A percentile compares a stretch with the other conserved stretches of the same genome.
Conservation (phyloP, 2,888 invertebrate species). For the Aradus depressus region DNA sequence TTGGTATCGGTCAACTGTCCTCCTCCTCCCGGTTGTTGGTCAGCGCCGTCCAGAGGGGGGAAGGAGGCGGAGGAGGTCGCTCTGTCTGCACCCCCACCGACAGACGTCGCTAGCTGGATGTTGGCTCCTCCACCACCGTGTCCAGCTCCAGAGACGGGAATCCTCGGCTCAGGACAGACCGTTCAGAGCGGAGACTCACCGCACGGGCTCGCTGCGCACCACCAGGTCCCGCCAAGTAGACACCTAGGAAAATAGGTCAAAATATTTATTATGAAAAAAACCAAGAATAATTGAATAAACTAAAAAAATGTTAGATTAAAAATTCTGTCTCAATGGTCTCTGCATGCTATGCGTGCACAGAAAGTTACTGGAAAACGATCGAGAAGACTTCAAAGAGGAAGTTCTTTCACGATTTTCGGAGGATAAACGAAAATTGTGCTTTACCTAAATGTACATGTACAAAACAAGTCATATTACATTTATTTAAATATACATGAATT, state of each 20-base stretch:
- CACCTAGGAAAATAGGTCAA: conserved; percentile 25
- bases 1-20: conserved; percentile 25
- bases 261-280: no score
- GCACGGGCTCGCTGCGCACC: conserved; percentile 34
- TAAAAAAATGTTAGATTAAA: no score
- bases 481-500: no score
- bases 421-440: no score
- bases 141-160: conserved; percentile 68
- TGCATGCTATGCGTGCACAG: no score
- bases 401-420: no score
- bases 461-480: no score
- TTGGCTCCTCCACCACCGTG: conserved; percentile 64
- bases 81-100: conserved; percentile 17
- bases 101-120: conserved; percentile 41
- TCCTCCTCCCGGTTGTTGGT: conserved; percentile 42
- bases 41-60: conserved; percentile 70
- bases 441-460: no score
- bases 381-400: no score
- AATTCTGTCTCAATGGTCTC: no score
- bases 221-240: conserved; percentile 29
- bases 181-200: conserved; percentile 47
- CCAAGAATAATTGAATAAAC: no score
- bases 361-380: no score
- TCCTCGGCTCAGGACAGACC: conserved; percentile 57
- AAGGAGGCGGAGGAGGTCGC: conserved; percentile 25